Conservation (phyloP, 2,797 vertebrate species). For the Enteromius viviparus region DNA sequence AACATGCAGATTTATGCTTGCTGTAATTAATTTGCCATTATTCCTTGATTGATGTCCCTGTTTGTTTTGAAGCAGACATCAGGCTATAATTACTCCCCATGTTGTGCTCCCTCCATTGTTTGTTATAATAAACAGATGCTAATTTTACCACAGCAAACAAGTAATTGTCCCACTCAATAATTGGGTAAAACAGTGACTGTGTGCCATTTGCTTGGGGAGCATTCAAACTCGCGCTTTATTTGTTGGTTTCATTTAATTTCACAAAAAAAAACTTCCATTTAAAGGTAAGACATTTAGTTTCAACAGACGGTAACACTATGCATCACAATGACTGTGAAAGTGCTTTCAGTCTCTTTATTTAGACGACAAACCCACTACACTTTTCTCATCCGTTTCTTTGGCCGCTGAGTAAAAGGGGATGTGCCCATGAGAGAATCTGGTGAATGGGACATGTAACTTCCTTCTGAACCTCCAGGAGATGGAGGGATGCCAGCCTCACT, state of each 20-base stretch:
- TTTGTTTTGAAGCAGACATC: conserved; percentile 66
- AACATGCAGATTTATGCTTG: conserved; percentile 70
- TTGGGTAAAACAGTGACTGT: conserved; percentile 42
- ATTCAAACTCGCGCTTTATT: neutral
- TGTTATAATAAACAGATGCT: conserved; percentile 77
- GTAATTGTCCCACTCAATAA: conserved; percentile 60
- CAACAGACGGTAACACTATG: neutral
- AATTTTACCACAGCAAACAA: conserved; percentile 61
- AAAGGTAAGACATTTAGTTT: neutral
- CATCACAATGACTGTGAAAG: neutral
- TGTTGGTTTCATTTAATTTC: neutral
- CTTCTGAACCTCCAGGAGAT: conserved; percentile 89
- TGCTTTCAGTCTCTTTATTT: conserved; percentile 22
- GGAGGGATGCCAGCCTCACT: conserved; percentile 90
- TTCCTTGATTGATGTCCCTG: conserved; percentile 71
- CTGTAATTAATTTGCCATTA: conserved; percentile 79
- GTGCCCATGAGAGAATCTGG: conserved; percentile 93
- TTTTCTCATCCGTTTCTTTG: conserved; percentile 92
- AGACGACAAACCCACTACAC: conserved; percentile 73
- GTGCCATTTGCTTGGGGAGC: conserved; percentile 18
- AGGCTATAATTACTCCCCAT: conserved; percentile 72
- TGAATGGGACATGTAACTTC: conserved; percentile 92
- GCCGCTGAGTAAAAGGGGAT: conserved; percentile 94
- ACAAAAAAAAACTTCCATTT: neutral
- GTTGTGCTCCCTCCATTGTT: conserved; percentile 69